Base-by-base conservation (phyloP, 2,888 invertebrate genomes). In the Brachypalpus laphriformis region DNA sequence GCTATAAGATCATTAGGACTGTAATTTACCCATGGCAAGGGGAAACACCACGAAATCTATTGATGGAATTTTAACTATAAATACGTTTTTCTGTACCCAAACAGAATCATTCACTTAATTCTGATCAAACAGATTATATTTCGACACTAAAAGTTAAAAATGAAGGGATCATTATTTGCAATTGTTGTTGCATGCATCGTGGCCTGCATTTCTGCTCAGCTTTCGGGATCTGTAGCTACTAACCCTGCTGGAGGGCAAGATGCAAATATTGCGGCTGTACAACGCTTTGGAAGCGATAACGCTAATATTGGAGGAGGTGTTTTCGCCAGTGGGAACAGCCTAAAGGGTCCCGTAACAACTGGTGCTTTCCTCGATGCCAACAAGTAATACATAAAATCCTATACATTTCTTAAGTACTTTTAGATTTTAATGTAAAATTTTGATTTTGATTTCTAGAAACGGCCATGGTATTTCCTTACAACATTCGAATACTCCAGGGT, bases 301-400 rank as follows among this genome's bases (percentile, higher is more conserved):
- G 14, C 54, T 1, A 90, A 88, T 75, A 88, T 88, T 2, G 65
- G 80, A 0, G 89, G 87, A 11, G 90, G 90, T 8, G 89, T 89
- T 0, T 90, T 90, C 81, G 90, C 89, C 0, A 31, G 82, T 4
- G 89, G 88, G 11, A 89, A 89, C 28, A 87, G 87, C 8, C 9
- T n/a, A 0, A 83, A 31, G 0, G 89, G 88, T 8, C 89, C 90
- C 5, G 88, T 89, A 3, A 89, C 90, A 3, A 89, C 88, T 3
- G 90, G 90, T 9, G 87, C 88, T 1, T 89, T 88, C 71, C 89
- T 87, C 22, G 88, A 87, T 49, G 78, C 88, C 0, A 91, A 89
- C 75, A 87, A 87, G 90, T 90, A 54, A 75, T 65, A 11, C 4
- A 40, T 3, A 6, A 6, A 1, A 6, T 14, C 4, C n/a, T 14